Percentiles rank a stretch among this genome's conserved stretches.
Evolutionary conservation across 2,888 invertebrate species (phyloP).

Genomic region (Perizoma affinitatum): DNA sequence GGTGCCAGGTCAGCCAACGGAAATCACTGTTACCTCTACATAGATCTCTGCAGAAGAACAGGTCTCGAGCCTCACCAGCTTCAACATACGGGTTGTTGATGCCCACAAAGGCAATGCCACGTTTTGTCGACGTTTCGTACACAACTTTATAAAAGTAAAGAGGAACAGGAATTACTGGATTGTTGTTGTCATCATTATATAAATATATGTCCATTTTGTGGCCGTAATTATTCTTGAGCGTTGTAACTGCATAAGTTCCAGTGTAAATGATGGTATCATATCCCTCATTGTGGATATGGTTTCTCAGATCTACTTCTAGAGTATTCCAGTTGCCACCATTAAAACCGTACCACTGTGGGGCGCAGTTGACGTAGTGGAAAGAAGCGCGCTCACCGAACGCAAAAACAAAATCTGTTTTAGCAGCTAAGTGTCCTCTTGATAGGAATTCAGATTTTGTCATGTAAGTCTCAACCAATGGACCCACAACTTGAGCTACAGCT

Average conservation of each 20-base stretch:
- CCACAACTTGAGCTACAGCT: constrained; percentile 60
- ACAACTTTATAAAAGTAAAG: constrained; percentile 81
- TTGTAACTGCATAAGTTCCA: constrained; percentile 84
- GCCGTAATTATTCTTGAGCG: constrained; percentile 71
- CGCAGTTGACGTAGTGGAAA: constrained; percentile 87
- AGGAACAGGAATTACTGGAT: constrained; percentile 73
- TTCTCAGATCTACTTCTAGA: constrained; percentile 74
- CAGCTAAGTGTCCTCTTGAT: constrained; percentile 86
- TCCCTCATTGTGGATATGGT: constrained; percentile 59
- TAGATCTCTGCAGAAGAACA: constrained; percentile 78
- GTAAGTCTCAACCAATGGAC: constrained; percentile 61
- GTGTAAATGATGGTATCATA: constrained; percentile 81
- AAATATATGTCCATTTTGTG: constrained; percentile 67
- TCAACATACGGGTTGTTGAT: constrained; percentile 85
- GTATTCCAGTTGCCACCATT: constrained; percentile 85
- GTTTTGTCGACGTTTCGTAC: constrained; percentile 73
- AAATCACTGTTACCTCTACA: constrained; percentile 77
- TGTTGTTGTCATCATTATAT: constrained; percentile 62
- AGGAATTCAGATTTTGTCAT: constrained; percentile 69
- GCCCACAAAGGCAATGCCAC: constrained; percentile 84
- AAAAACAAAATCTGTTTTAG: constrained; percentile 86
- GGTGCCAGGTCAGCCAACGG: constrained; percentile 85
- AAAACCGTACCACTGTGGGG: constrained; percentile 87
- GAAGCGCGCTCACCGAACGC: constrained; percentile 85
- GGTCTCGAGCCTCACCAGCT: constrained; percentile 48